Evolutionary conservation across 2,888 invertebrate species (phyloP), one percentile per base, ranked within the genome.

Genomic region (Macropis europaea): DNA sequence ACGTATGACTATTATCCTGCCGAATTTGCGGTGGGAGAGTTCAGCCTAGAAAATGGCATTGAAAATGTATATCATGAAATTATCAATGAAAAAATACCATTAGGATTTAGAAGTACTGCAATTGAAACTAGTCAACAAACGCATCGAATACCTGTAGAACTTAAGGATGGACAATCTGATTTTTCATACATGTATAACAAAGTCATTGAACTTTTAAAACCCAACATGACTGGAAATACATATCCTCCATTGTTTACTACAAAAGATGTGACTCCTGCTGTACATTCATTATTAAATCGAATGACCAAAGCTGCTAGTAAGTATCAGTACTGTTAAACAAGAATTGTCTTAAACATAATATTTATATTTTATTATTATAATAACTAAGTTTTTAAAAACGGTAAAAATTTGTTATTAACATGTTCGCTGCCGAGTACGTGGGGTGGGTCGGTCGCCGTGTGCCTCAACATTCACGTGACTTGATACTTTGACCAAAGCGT

Each of bases 1-100:
- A 15, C 36, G n/a, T 34, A 53, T 5, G 76, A 77, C 13, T 92
- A 90, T 77, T 85, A 89, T 13, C 93, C 93, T 0, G 92, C 92
- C 0, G 93, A 93, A 84, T 88, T 93, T 40, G 91, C 91, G 0
- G 72, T 93, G 0, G 88, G 88, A 11, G 87, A 91, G 73, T 92
- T 90, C 77, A 91, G 91, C 0, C 71, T 93, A 0, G 77, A 87
- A 42, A 76, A 90, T 1, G 93, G 93, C 0, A 82, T 91, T 0
- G 81, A 71, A 4, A 73, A 84, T 3, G 50, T 81, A 3, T 87
- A 82, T 38, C 90, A 91, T 42, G 82, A 89, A 0, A 87, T 91
- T 5, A 83, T 92, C 0, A 89, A 90, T 81, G 88, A 79, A 59
- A 83, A 70, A 69, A 88, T 91, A 22, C 88, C 88, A 19, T 56